These are phyloP conservation scores for Epistrophella euchroma DNA, from an alignment of 2,888 invertebrate species.

Conservation along the genomic window DNA sequence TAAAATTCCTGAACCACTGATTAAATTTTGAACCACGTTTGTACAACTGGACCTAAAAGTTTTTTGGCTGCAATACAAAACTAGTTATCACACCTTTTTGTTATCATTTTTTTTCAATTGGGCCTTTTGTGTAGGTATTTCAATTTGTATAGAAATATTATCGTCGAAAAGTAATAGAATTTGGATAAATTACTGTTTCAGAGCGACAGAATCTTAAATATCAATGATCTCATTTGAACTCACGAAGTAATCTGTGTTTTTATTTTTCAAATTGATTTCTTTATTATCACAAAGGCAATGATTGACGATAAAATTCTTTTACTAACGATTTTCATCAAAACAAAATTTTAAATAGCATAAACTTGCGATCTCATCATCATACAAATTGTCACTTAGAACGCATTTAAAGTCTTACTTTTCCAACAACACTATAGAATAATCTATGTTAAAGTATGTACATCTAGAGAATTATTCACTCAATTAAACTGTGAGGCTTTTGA, in stretches of 20 bases:
- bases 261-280: background rate
- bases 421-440: constrained; percentile 10
- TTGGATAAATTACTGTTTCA: background rate
- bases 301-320: background rate
- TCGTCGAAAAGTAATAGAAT: background rate
- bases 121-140: too few species aligned
- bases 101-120: too few species aligned
- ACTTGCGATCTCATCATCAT: constrained; percentile 13
- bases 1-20: too few species aligned
- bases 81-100: too few species aligned
- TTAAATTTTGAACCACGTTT: too few species aligned
- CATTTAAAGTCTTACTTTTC: constrained; percentile 29
- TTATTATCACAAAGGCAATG: background rate
- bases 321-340: background rate
- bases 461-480: constrained; percentile 50
- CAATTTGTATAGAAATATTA: too few species aligned
- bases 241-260: background rate
- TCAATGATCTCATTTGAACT: background rate
- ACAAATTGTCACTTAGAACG: constrained; percentile 43
- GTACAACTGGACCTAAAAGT: too few species aligned
- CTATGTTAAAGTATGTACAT: background rate
- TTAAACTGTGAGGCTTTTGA: constrained; percentile 52
- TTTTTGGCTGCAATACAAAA: too few species aligned
- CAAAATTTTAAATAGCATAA: background rate
- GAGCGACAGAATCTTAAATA: background rate